These are phyloP conservation scores for Meganola albula DNA, from an alignment of 2,888 invertebrate species.

Conservation along the genomic window DNA sequence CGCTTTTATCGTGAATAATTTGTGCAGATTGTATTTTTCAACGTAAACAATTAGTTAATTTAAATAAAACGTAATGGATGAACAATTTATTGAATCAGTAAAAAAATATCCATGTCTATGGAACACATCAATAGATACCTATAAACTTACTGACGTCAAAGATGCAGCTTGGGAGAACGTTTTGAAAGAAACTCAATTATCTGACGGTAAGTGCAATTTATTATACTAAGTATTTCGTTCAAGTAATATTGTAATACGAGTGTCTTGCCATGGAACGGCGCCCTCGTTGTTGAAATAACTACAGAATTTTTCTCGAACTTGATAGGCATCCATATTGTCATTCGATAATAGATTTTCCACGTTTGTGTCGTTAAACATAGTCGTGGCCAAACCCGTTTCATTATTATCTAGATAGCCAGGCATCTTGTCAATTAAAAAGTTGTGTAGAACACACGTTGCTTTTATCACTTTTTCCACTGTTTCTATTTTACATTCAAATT, in stretches of 20 bases:
- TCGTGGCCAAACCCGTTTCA: conserved; percentile 14
- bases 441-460: conserved; percentile 12
- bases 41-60: conserved; percentile 15
- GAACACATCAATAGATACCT: conserved; percentile 18
- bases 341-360: conserved; percentile 12
- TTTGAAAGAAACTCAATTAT: conserved; percentile 18
- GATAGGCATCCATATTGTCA: conserved; percentile 16
- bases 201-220: conserved; percentile 14
- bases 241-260: conserved; percentile 13
- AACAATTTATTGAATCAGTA: conserved; percentile 22
- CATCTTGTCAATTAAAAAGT: conserved; percentile 16
- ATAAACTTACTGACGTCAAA: conserved; percentile 13
- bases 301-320: conserved; percentile 19
- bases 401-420: conserved; percentile 12
- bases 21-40: conserved; percentile 17
- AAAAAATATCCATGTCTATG: conserved; percentile 22
- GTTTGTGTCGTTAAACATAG: conserved; percentile 12
- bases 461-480: conserved; percentile 19
- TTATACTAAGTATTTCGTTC: conserved; percentile 15
- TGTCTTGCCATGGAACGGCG: conserved; percentile 17
- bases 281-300: conserved; percentile 19
- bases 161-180: conserved; percentile 21
- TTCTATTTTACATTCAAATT: conserved; percentile 16
- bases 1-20: conserved; percentile 18
- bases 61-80: conserved; percentile 18